Evolutionary conservation across 2,797 vertebrate genomes (phyloP).

Genomic region (Enteromius trimaculatus): DNA sequence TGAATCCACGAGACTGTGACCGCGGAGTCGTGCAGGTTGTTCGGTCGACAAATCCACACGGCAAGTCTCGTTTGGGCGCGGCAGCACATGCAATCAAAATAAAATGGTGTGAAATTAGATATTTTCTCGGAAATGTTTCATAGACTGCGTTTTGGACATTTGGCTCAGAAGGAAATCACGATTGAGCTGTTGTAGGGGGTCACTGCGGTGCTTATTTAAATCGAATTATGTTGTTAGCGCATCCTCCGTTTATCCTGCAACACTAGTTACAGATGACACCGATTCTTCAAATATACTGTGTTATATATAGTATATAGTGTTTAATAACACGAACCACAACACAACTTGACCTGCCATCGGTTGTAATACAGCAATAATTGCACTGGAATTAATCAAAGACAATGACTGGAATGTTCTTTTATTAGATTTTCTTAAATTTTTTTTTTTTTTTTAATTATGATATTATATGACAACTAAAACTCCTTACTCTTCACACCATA

Average conservation of each 20-base stretch:
- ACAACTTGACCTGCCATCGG: not conserved
- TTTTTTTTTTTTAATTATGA: not conserved
- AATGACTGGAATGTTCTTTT: not conserved
- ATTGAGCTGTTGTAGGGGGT: not conserved
- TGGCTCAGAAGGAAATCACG: not conserved
- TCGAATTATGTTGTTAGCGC: not conserved
- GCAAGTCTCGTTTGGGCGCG: constrained; percentile 1
- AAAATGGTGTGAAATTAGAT: not conserved
- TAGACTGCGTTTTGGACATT: not conserved
- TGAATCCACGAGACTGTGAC: constrained; percentile 18
- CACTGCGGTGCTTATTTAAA: constrained; percentile 5
- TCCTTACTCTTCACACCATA: not conserved
- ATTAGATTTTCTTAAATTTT: not conserved
- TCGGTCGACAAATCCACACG: constrained; percentile 3
- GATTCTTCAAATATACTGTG: not conserved
- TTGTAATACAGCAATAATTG: not conserved
- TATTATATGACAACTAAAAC: not conserved
- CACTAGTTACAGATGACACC: not conserved
- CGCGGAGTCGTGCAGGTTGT: not conserved
- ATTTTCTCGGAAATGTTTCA: not conserved
- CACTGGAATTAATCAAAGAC: not conserved
- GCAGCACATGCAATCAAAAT: not conserved
- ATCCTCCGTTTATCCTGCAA: constrained; percentile 4
- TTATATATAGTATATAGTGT: no score
- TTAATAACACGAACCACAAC: not conserved